Evolutionary conservation across 2,888 invertebrate species (phyloP).

Genomic region (Elaeidobius kamerunicus): DNA sequence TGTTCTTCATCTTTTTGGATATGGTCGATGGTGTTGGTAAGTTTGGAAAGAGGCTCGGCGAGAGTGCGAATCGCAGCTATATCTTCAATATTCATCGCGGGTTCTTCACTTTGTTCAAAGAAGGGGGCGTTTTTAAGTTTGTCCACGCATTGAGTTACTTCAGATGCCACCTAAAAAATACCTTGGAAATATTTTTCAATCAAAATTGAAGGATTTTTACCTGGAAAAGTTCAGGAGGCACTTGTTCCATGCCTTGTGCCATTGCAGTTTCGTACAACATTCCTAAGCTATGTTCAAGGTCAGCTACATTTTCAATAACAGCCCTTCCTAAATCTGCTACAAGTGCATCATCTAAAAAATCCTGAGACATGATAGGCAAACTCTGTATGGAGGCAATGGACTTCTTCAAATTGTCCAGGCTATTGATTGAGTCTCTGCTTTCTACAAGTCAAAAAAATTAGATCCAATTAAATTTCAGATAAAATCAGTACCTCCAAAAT

Average conservation of each 20-base stretch:
- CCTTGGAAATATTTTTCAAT: background rate
- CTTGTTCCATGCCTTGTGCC: constrained; percentile 38
- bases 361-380: constrained; percentile 37
- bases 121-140: constrained; percentile 36
- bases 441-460: constrained; percentile 16
- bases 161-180: constrained; percentile 37
- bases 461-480: background rate
- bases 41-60: constrained; percentile 39
- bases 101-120: constrained; percentile 36
- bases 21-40: constrained; percentile 41
- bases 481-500: constrained; percentile 26
- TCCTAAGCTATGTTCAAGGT: constrained; percentile 42
- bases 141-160: constrained; percentile 44
- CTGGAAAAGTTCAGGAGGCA: constrained; percentile 41
- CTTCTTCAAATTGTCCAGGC: constrained; percentile 41
- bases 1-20: constrained; percentile 38
- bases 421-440: constrained; percentile 32
- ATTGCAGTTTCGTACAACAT: constrained; percentile 40
- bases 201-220: constrained; percentile 4
- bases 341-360: constrained; percentile 17
- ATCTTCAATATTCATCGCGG: constrained; percentile 39
- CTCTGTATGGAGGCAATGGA: constrained; percentile 43
- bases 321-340: constrained; percentile 29
- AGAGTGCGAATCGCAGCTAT: constrained; percentile 41
- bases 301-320: constrained; percentile 40